These are phyloP conservation scores for Megalurothrips usitatus DNA, from an alignment of 2,888 invertebrate species.

Conservation along the genomic window DNA sequence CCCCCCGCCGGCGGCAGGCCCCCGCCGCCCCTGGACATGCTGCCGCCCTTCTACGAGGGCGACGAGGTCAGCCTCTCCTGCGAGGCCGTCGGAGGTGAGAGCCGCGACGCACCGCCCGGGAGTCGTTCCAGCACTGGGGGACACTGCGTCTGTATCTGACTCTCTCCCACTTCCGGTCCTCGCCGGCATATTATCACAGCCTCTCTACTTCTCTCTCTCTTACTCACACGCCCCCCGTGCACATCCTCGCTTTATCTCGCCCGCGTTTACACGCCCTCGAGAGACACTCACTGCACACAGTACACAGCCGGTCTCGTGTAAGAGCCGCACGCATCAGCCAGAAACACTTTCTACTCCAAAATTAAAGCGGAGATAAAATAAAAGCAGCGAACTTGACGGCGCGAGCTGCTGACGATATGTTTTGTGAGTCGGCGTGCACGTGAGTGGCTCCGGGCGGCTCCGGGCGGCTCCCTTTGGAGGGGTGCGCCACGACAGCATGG, in stretches of 20 bases:
- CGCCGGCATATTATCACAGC: neutral
- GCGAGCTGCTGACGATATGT: no score
- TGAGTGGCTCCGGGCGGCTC: no score
- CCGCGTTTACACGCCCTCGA: neutral
- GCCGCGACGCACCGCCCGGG: neutral
- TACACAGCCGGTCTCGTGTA: no score
- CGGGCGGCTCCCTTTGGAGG: no score
- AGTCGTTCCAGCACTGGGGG: neutral
- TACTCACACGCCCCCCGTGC: neutral
- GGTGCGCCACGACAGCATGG: no score
- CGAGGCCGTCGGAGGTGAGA: neutral
- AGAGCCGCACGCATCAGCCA: no score
- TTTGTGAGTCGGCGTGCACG: no score
- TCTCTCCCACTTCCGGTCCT: neutral
- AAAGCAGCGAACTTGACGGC: no score
- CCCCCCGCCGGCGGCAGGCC: neutral
- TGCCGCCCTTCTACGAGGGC: neutral
- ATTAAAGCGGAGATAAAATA: no score
- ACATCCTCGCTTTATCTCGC: neutral
- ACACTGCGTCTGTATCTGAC: neutral
- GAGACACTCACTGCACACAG: no score
- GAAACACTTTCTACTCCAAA: no score
- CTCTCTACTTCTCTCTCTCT: constrained; percentile 16
- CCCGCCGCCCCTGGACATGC: neutral
- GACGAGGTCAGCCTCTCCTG: constrained; percentile 1